Evolutionary conservation across 1,140 invertebrate species (phyloP), one percentile per base, ranked within the genome.

Genomic region (Dinoponera quadriceps): DNA sequence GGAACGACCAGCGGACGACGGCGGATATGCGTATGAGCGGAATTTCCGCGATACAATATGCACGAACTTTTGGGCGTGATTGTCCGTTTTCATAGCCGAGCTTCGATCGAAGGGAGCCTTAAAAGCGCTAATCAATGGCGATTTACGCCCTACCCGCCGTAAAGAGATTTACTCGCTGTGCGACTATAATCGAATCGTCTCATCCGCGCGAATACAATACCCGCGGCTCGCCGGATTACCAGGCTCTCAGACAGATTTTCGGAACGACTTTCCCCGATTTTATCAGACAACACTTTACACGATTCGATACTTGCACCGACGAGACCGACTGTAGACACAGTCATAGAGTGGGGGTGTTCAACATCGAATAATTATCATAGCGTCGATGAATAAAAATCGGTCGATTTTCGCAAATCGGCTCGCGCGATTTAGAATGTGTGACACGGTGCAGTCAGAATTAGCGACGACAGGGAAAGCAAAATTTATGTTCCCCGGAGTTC

Each of bases 401-500:
- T 3, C 33, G 33, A 13, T 57, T 71, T 80, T 71, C 14, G 16
- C 33, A 57, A 71, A 57, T 57, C 33, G 33, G 22, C n/a, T 63
- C 44, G 59, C 44, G 59, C 73, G 73, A 63, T 75, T 63, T 29
- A 65, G 57, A 29, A 78, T 55, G 63, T 78, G 63, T 78, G 59
- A 55, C 33, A 20, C 4, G 73, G 9, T 62, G 44, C 25, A 72
- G 55, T 57, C 66, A 62, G 80, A 86, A 86, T 86, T 86, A 86
- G 84, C 54, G 66, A 78, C 49, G 85, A 83, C 81, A 57, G 69
- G 33, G 38, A 57, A 18, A 33, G 54, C 16, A 29, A 86, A 81
- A 87, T 87, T 87, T 87, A 87, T 51, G 68, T 44, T 25, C 29
- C n/a, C 63, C 57, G 7, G 55, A 60, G 68, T 51, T 62, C 72